A percentile compares a stretch with the other conserved stretches of the same genome.
These are phyloP conservation scores for Indri indri DNA, from an alignment of 2,113 vertebrate genomes.

Conservation along the genomic window DNA sequence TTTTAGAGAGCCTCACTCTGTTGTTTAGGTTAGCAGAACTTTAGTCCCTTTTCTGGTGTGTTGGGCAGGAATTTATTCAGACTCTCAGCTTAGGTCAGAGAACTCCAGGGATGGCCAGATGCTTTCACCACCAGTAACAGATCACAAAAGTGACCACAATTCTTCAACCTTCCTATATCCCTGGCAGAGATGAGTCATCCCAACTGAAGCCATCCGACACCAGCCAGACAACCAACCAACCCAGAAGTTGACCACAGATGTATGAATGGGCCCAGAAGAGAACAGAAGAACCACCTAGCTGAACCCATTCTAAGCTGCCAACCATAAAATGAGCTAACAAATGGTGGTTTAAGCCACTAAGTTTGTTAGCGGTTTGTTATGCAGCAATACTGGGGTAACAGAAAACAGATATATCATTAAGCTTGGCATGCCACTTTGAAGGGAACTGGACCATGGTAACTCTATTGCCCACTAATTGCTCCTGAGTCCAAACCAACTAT, in stretches of 20 bases:
- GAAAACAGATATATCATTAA: neutral
- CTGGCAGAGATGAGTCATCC: neutral
- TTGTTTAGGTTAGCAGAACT: neutral
- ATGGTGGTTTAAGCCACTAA: too few relatives aligned
- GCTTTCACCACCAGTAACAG: neutral
- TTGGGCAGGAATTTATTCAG: neutral
- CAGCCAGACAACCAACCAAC: neutral
- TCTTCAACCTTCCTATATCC: neutral
- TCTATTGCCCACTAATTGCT: neutral
- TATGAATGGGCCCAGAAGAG: neutral
- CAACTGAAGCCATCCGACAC: neutral
- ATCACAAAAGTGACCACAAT: neutral
- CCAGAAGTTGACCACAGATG: neutral
- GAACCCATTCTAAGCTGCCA: neutral
- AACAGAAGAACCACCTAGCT: neutral
- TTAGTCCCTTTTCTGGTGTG: neutral
- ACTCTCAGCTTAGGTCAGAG: neutral
- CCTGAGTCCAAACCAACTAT: neutral
- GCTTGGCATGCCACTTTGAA: neutral
- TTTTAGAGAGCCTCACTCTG: neutral
- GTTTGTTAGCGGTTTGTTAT: neutral
- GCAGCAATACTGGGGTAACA: accelerated
- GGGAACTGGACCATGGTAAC: neutral
- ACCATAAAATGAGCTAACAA: neutral
- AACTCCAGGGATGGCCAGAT: neutral